Base-by-base conservation (phyloP, 2,113 vertebrate species). In the Myrmophylax atrothorax region DNA sequence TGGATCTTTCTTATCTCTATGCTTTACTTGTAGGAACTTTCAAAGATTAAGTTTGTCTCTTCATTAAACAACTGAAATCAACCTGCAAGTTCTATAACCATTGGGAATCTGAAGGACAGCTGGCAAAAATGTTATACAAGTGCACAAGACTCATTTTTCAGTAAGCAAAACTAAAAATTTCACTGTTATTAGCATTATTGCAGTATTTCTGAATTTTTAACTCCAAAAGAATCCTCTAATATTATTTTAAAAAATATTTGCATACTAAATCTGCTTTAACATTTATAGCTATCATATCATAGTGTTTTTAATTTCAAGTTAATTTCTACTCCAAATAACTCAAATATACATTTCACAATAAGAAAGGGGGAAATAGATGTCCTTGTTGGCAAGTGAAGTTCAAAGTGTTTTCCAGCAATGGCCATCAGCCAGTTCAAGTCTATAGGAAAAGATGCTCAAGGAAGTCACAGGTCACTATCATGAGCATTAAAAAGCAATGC, bases 241-340 rank as follows among this genome's bases (percentile, higher is more conserved):
- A 29, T 40, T 77, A 67, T 77, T 75, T 42, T 12, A 8, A 63
- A 68, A 73, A 50, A 37, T 7, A 42, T 40, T 77, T 84, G 3
- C 20, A 63, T 63, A 49, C 8, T 49, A 56, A 62, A 89, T 38
- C 31, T 67, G 28, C 4, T 87, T 89, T 77, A 75, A 38, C 18
- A 31, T 80, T 56, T 63, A 70, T 16, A 91, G 72, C 62, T 28
- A 10, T 76, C 50, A 73, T 84, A 23, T 81, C 37, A 46, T 49
- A 60, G 23, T 73, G 25, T 81, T 92, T 96, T 95, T 37, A 72
- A 85, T 33, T 56, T 53, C 58, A 88, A 90, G 58, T 69, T 79
- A 88, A 37, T 89, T 95, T 87, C 47, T 91, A 25, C 22, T 62
- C 33, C 78, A 95, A 82, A 81, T 82, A 76, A 93, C 69, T 96